phyloP scores from a whole-genome alignment of 2,113 vertebrate genomes.

The Origma solitaria region DNA sequence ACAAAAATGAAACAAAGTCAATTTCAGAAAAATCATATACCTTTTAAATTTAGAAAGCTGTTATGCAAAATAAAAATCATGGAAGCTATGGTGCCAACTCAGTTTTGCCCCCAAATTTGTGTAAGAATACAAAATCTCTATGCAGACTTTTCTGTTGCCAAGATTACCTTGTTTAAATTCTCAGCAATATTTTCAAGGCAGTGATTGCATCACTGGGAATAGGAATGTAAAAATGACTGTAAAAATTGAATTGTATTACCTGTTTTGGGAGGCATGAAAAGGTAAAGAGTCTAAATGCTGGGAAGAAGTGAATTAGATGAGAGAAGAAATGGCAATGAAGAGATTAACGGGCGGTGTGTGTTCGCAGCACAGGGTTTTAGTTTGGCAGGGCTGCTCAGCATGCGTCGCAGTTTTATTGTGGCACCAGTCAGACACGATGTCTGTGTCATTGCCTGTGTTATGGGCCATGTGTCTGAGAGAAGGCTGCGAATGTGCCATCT shows the following conservation, averaged over 20 bases:
- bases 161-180: neutral
- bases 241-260: slow-evolving; percentile 29
- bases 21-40: neutral
- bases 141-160: neutral
- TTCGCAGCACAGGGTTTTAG: neutral
- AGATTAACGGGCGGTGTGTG: neutral
- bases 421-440: neutral
- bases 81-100: neutral
- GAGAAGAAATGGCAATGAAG: neutral
- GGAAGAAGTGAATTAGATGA: neutral
- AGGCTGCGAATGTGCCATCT: neutral
- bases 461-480: neutral
- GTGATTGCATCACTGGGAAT: neutral
- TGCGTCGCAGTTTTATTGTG: neutral
- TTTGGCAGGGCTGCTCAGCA: neutral
- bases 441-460: neutral
- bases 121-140: neutral
- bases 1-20: neutral
- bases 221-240: neutral
- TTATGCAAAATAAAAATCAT: neutral
- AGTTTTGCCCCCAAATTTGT: neutral
- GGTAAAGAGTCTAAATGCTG: neutral
- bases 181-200: neutral
- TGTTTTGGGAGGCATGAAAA: neutral
- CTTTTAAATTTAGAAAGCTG: neutral